phyloP scores from a whole-genome alignment of 2,113 vertebrate genomes.

The Lepus timidus region DNA sequence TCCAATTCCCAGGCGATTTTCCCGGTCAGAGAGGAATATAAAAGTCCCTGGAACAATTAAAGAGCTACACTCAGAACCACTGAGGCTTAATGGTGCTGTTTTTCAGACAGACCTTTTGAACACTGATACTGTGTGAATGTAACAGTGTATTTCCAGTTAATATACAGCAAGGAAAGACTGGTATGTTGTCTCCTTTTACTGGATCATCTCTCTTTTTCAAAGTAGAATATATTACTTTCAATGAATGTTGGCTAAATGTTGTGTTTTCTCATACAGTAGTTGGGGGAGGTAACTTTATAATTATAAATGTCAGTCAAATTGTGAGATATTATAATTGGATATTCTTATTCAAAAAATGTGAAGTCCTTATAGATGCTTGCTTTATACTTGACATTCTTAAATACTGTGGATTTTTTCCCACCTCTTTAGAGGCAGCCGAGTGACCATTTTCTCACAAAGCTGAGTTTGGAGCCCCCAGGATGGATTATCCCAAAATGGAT shows the following conservation, averaged over 20 bases:
- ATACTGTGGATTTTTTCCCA: neutral
- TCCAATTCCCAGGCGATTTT: neutral
- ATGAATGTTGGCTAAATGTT: constrained; percentile 57
- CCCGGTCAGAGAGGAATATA: neutral
- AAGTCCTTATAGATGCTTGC: neutral
- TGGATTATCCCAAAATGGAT: constrained; percentile 89
- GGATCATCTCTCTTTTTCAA: constrained; percentile 47
- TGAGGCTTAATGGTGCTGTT: constrained; percentile 27
- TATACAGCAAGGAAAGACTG: constrained; percentile 22
- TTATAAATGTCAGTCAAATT: constrained; percentile 20
- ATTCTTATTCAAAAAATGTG: constrained; percentile 56
- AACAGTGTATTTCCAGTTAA: constrained; percentile 46
- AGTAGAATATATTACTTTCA: constrained; percentile 60
- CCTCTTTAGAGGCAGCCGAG: constrained; percentile 81
- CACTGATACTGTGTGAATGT: constrained; percentile 6
- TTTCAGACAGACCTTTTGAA: constrained; percentile 64
- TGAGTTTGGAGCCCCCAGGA: constrained; percentile 62
- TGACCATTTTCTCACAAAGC: constrained; percentile 71
- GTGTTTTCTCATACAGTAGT: neutral
- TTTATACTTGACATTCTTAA: constrained; percentile 66
- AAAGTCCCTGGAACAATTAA: constrained; percentile 46
- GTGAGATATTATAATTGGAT: neutral
- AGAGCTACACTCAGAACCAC: constrained; percentile 10
- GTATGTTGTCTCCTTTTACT: constrained; percentile 57
- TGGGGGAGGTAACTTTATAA: neutral